These are phyloP conservation scores for Chloroceryle aenea DNA, from an alignment of 2,113 vertebrate species.

Conservation along the genomic window DNA sequence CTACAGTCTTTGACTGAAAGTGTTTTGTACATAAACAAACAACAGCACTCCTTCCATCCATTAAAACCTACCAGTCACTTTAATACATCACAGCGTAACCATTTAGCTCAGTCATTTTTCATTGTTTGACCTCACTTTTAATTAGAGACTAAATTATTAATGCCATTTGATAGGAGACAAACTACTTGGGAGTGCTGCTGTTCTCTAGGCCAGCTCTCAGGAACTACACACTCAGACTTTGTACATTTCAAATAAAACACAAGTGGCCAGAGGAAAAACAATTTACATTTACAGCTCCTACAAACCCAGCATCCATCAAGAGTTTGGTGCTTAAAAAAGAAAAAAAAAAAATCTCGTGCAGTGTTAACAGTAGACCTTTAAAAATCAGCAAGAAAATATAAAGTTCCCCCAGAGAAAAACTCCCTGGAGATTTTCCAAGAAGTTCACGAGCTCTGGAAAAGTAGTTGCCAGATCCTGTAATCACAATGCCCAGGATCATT, in stretches of 20 bases:
- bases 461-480: constrained; percentile 39
- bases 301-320: constrained; percentile 59
- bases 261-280: constrained; percentile 71
- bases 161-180: constrained; percentile 79
- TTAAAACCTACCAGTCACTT: constrained; percentile 66
- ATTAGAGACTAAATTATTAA: constrained; percentile 90
- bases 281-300: constrained; percentile 66
- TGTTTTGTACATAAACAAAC: constrained; percentile 28
- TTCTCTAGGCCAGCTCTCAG: constrained; percentile 69
- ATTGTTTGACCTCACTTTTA: constrained; percentile 89
- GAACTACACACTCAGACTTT: constrained; percentile 71
- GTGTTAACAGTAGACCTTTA: constrained; percentile 37
- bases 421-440: constrained; percentile 49
- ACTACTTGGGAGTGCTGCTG: constrained; percentile 68
- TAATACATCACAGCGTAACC: constrained; percentile 68
- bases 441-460: constrained; percentile 55
- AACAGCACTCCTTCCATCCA: constrained; percentile 54
- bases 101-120: constrained; percentile 80
- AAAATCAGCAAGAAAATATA: constrained; percentile 47
- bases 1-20: constrained; percentile 25
- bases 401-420: constrained; percentile 59
- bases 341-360: neutral
- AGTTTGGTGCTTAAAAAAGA: constrained; percentile 37
- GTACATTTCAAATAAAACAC: constrained; percentile 76
- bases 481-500: neutral